Conservation (phyloP, 92 coral and sea anemone species). For the Paragorgia papillata region DNA sequence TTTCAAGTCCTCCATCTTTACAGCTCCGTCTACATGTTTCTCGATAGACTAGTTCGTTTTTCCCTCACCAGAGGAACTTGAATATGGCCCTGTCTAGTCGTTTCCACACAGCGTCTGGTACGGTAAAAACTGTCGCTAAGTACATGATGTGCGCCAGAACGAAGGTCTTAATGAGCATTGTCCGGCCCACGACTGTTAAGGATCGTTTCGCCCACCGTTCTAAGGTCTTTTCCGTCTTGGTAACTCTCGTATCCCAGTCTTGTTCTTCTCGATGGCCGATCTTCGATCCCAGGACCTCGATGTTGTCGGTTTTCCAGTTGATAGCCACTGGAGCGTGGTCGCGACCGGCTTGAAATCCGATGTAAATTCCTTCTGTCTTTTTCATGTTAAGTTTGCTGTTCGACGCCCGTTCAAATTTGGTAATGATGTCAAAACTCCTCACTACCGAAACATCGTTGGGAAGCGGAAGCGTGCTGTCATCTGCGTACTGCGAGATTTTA, state of each 20-base stretch:
- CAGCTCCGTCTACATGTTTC: not conserved
- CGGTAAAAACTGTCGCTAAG: constrained; percentile 42
- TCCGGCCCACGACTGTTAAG: constrained; percentile 40
- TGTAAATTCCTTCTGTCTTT: constrained; percentile 25
- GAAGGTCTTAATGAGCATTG: constrained; percentile 32
- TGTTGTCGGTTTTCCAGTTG: constrained; percentile 3
- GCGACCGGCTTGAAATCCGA: constrained; percentile 28
- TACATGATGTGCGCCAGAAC: constrained; percentile 55
- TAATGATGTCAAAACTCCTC: constrained; percentile 11
- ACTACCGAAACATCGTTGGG: constrained; percentile 5
- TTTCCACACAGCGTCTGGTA: constrained; percentile 29
- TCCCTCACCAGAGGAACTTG: constrained; percentile 29
- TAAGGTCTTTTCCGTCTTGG: constrained; percentile 24
- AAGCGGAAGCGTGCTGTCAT: constrained; percentile 23
- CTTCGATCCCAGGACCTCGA: not conserved
- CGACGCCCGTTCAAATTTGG: constrained; percentile 5
- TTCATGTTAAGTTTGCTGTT: constrained; percentile 7
- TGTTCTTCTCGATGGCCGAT: constrained; percentile 2
- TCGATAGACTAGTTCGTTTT: not conserved
- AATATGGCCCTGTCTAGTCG: not conserved
- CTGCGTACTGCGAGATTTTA: constrained; percentile 21
- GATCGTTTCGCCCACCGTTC: constrained; percentile 32
- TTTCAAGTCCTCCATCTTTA: not conserved
- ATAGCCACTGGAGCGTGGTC: constrained; percentile 14
- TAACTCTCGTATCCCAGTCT: constrained; percentile 32